Evolutionary conservation across 2,888 invertebrate species (phyloP), one percentile per base, ranked within the genome.

Genomic region (Microchrysa polita): DNA sequence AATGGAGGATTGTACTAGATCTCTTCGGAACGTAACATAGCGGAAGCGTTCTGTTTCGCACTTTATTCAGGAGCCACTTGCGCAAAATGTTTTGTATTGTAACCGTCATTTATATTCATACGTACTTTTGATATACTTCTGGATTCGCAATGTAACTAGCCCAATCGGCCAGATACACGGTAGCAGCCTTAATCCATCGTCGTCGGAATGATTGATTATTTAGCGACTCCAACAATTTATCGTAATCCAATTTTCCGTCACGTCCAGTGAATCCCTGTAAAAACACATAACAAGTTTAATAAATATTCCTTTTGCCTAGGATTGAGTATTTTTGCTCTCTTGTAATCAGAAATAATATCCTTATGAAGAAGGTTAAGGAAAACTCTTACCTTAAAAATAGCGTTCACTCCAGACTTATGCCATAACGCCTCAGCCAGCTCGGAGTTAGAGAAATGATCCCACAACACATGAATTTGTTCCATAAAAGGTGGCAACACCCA

Each of bases 151-250:
- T 81, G 77, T 92, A 90, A 20, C 92, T 88, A 40, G 92, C 88
- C 87, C 91, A 89, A 73, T 92, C 91, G 0, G 93, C 92, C 76
- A 94, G 85, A 80, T 92, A 92, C 76, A 89, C 88, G 1, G 93
- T 92, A 9, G 93, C 88, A 5, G 90, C 88, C 79, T 90, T 90
- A 77, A 94, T 92, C 94, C 94, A 94, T 77, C 92, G 90, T 65
- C 92, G 88, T 76, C 94, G 89, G 79, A 93, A 91, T 61, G 91
- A 90, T 74, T 92, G 92, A 81, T 94, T 93, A 81, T 94, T 93
- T 78, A 95, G 89, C 78, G 92, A 90, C 79, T 91, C 91, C 78
- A 93, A 88, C 80, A 94, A 90, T 77, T 89, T 87, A 59, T 90
- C 90, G 78, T 92, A 92, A 80, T 91, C 90, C 74, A 94, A 84